These are phyloP conservation scores for Dipodomys merriami DNA, from an alignment of 2,113 vertebrate genomes.

Conservation along the genomic window DNA sequence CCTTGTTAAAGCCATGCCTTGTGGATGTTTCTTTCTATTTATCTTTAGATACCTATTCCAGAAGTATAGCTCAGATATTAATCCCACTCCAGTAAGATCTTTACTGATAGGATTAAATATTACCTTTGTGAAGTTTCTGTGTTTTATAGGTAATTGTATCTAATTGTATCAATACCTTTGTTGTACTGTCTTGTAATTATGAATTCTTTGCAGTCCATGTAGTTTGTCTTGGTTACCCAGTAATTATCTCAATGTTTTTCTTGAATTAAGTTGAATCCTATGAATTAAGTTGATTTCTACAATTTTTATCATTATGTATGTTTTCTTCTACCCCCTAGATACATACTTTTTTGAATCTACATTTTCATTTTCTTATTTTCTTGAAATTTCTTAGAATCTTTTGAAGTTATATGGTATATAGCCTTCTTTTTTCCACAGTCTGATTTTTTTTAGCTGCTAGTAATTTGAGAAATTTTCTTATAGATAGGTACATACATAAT, in stretches of 20 bases:
- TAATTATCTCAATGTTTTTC: background rate
- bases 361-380: constrained; percentile 28
- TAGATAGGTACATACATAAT: background rate
- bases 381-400: constrained; percentile 14
- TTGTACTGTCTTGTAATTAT: background rate
- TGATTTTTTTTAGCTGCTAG: constrained; percentile 34
- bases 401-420: background rate
- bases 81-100: background rate
- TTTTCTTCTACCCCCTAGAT: background rate
- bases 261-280: background rate
- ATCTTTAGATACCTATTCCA: background rate
- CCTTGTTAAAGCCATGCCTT: background rate
- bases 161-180: background rate
- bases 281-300: background rate
- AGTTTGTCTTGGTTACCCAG: background rate
- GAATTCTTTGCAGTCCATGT: background rate
- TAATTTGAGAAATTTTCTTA: constrained; percentile 12
- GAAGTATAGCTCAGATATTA: background rate
- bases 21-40: background rate
- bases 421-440: background rate
- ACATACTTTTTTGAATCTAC: background rate
- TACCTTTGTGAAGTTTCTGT: constrained; percentile 2
- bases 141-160: background rate
- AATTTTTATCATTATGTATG: background rate
- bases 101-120: background rate